These are phyloP conservation scores for Melanotaenia parkinsoni DNA, from an alignment of 2,797 vertebrate genomes.

Conservation along the genomic window DNA sequence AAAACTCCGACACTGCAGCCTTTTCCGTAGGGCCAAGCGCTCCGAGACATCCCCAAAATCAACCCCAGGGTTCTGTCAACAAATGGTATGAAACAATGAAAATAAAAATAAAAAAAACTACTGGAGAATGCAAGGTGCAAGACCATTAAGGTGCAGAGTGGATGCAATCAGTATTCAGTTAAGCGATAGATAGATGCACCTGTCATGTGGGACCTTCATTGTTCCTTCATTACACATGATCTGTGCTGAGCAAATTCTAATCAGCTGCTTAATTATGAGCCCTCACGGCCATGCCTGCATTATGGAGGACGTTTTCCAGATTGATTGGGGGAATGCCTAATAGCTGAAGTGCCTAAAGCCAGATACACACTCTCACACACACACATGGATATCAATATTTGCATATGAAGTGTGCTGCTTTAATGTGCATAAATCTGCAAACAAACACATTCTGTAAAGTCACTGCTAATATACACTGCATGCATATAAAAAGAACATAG, in stretches of 20 bases:
- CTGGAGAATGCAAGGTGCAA: constrained; percentile 18
- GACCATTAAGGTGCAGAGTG: constrained; percentile 30
- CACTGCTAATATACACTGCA: not conserved
- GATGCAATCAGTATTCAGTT: constrained; percentile 46
- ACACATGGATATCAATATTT: constrained; percentile 22
- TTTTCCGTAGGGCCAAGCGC: constrained; percentile 90
- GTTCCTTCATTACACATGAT: constrained; percentile 78
- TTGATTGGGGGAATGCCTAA: constrained; percentile 69
- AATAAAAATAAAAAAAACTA: constrained; percentile 1
- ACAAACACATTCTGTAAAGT: constrained; percentile 12
- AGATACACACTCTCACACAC: constrained; percentile 1
- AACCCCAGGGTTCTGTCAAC: constrained; percentile 92
- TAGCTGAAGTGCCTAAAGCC: constrained; percentile 40
- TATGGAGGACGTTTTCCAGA: constrained; percentile 61
- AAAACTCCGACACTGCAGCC: constrained; percentile 94
- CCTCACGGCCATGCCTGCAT: constrained; percentile 53
- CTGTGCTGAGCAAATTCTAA: constrained; percentile 74
- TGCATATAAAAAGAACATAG: not conserved
- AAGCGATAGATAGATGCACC: constrained; percentile 51
- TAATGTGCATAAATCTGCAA: constrained; percentile 31
- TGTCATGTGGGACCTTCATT: constrained; percentile 70
- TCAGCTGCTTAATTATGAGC: constrained; percentile 80
- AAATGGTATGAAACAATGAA: constrained; percentile 44
- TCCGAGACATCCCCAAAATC: constrained; percentile 98
- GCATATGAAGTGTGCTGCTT: constrained; percentile 17